Percentiles rank a stretch among this genome's conserved stretches.
Evolutionary conservation across 2,113 vertebrate species (phyloP).

Genomic region (Leucoraja erinaceus): DNA sequence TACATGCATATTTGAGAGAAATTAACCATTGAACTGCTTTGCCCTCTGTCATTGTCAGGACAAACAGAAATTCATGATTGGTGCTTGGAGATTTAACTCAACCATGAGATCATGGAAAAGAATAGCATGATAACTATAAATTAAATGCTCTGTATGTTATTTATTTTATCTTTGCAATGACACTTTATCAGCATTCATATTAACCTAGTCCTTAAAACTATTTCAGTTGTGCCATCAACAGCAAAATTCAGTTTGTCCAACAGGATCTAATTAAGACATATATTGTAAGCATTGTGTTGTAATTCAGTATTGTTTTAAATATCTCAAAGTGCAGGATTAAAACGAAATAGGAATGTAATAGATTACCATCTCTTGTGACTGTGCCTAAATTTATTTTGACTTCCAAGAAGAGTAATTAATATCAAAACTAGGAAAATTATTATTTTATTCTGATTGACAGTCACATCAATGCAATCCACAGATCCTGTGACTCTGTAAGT

Average conservation of each 20-base stretch:
- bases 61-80: background rate
- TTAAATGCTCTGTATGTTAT: slow-evolving; percentile 1
- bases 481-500: slow-evolving; percentile 40
- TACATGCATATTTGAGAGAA: background rate
- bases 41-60: background rate
- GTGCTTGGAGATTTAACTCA: background rate
- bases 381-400: background rate
- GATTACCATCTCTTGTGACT: background rate
- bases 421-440: slow-evolving; percentile 49
- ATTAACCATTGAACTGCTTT: background rate
- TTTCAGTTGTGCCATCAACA: slow-evolving; percentile 54
- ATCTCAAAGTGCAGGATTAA: background rate
- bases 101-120: slow-evolving; percentile 1
- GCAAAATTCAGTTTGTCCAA: slow-evolving; percentile 45
- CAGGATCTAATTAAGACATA: slow-evolving; percentile 29
- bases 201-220: background rate
- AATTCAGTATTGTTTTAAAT: slow-evolving; percentile 11
- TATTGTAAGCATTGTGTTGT: slow-evolving; percentile 28
- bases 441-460: slow-evolving; percentile 46
- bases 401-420: slow-evolving; percentile 44
- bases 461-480: slow-evolving; percentile 37
- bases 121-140: slow-evolving; percentile 5
- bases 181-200: slow-evolving; percentile 18
- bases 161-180: slow-evolving; percentile 10
- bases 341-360: slow-evolving; percentile 10